phyloP scores from a whole-genome alignment of 2,797 vertebrate species.

The Acanthornis magna region DNA sequence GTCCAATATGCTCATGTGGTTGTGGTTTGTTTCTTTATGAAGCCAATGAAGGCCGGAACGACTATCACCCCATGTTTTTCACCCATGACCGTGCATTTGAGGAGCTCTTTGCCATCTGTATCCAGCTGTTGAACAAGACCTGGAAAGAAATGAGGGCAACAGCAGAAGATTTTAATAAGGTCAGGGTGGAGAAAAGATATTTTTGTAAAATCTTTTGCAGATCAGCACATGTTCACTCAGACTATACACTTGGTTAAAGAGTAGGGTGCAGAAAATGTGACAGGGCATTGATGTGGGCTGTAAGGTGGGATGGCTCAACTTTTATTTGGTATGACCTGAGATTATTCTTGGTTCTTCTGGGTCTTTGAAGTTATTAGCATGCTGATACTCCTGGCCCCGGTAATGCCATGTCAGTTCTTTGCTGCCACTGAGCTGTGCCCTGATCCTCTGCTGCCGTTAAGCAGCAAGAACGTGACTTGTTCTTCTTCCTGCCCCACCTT shows the following conservation, averaged over 20 bases:
- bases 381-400: neutral
- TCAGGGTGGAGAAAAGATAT: conserved; percentile 41
- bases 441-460: neutral
- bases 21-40: conserved; percentile 1
- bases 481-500: neutral
- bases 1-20: neutral
- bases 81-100: conserved; percentile 97
- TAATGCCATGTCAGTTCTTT: neutral
- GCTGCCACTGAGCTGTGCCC: neutral
- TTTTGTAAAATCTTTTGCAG: neutral
- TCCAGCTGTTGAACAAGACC: conserved; percentile 96
- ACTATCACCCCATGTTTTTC: conserved; percentile 99
- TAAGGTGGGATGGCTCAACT: neutral
- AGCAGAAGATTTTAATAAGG: conserved; percentile 98
- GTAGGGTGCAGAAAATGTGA: neutral
- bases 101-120: conserved; percentile 97
- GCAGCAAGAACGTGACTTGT: neutral
- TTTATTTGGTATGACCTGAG: neutral
- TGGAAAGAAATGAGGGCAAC: conserved; percentile 99
- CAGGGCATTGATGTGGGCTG: neutral
- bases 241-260: neutral
- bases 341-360: neutral
- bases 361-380: neutral
- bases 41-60: conserved; percentile 97
- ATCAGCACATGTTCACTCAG: neutral